These are phyloP conservation scores for Triplophysa dalaica DNA, from an alignment of 2,113 vertebrate genomes.

Conservation along the genomic window DNA sequence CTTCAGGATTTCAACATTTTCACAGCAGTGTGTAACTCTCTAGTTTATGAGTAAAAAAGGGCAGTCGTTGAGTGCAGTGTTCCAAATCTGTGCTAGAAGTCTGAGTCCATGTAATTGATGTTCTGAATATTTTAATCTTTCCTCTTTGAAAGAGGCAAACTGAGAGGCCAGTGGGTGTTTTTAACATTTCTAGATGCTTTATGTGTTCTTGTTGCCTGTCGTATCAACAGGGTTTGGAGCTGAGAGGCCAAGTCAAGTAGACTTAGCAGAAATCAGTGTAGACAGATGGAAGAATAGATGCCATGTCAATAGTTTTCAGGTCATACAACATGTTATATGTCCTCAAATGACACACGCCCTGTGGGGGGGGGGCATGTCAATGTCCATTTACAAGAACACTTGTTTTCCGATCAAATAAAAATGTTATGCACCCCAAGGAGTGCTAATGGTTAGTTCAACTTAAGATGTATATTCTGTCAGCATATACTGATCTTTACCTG, in stretches of 20 bases:
- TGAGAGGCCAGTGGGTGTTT: background rate
- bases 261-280: conserved; percentile 45
- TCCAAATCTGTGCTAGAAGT: background rate
- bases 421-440: too few relatives aligned
- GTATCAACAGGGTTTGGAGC: conserved; percentile 19
- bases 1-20: conserved; percentile 33
- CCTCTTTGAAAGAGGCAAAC: background rate
- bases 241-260: conserved; percentile 36
- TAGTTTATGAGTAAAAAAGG: background rate
- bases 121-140: background rate
- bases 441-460: too few relatives aligned
- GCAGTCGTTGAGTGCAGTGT: background rate
- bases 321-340: background rate
- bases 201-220: conserved; percentile 19
- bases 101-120: background rate
- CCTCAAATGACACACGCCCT: background rate
- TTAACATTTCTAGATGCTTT: conserved; percentile 38
- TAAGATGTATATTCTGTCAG: too few relatives aligned
- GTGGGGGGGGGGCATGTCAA: too few relatives aligned
- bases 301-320: conserved; percentile 44
- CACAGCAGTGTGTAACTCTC: background rate
- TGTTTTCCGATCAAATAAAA: too few relatives aligned
- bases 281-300: conserved; percentile 49
- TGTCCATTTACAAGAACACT: background rate
- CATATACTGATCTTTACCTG: too few relatives aligned